These are phyloP conservation scores for Actenoides lindsayi DNA, from an alignment of 2,113 vertebrate genomes.

Conservation along the genomic window DNA sequence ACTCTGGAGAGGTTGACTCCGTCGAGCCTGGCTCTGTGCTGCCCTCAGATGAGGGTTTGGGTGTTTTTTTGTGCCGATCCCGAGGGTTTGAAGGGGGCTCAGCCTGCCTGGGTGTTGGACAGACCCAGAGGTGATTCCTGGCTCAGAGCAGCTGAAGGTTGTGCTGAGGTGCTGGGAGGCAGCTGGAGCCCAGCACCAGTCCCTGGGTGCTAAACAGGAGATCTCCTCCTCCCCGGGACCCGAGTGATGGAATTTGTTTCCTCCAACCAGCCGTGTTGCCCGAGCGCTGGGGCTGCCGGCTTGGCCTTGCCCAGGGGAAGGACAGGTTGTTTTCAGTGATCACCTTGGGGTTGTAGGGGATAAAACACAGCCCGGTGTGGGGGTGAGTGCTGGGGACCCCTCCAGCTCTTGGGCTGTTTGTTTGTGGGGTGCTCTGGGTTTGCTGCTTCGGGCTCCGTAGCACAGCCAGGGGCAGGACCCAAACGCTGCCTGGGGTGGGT, in stretches of 20 bases:
- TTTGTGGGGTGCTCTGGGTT: not conserved
- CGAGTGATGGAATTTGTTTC: fast-evolving
- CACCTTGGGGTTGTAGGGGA: not conserved
- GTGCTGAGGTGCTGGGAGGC: not conserved
- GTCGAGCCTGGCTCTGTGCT: not conserved
- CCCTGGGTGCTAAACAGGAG: not conserved
- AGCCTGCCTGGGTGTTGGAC: not conserved
- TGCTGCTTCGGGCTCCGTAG: not conserved
- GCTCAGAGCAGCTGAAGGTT: not conserved
- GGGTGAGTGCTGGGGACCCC: not conserved
- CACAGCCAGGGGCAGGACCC: not conserved
- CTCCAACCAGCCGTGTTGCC: fast-evolving
- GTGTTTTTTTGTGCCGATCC: not conserved
- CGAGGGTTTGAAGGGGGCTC: not conserved
- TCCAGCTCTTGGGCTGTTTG: not conserved
- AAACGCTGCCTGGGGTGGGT: not conserved
- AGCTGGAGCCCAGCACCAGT: not conserved
- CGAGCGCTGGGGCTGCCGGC: not conserved
- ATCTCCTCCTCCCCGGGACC: not conserved
- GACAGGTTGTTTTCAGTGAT: not conserved
- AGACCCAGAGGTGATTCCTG: not conserved
- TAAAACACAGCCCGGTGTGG: not conserved
- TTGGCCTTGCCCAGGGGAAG: not conserved
- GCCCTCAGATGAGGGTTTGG: no score
- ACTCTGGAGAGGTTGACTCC: not conserved